Conservation (phyloP, 2,113 vertebrate species). For the Austrofundulus limnaeus region DNA sequence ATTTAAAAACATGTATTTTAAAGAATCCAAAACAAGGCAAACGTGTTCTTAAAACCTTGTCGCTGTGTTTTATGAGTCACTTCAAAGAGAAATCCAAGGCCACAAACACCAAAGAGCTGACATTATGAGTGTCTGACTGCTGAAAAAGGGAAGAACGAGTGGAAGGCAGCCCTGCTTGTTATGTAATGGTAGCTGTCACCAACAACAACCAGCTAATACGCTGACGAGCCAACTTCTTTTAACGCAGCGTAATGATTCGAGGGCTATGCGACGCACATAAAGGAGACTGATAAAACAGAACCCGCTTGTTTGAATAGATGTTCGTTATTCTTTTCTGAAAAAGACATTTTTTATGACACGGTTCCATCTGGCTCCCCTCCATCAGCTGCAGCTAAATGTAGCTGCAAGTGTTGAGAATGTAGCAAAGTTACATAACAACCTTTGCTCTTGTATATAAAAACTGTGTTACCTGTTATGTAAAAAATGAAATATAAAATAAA, state of each 20-base stretch:
- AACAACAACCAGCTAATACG: slow-evolving; percentile 41
- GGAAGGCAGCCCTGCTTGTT: slow-evolving; percentile 27
- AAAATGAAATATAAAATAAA: background rate
- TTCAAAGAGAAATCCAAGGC: too few relatives aligned
- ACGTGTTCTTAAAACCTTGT: too few relatives aligned
- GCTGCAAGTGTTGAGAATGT: background rate
- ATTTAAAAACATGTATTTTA: too few relatives aligned
- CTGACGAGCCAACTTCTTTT: slow-evolving; percentile 14
- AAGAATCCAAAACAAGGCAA: too few relatives aligned
- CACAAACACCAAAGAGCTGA: background rate
- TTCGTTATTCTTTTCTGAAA: slow-evolving; percentile 13
- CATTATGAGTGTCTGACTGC: background rate
- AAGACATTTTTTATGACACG: slow-evolving; percentile 1
- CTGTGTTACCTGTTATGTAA: background rate
- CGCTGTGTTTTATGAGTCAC: too few relatives aligned
- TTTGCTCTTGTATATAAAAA: too few relatives aligned
- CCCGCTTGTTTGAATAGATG: slow-evolving; percentile 1
- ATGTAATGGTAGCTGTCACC: slow-evolving; percentile 36
- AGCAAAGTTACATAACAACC: slow-evolving; percentile 12
- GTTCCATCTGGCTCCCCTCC: background rate
- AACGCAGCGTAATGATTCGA: slow-evolving; percentile 32
- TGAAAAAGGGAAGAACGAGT: slow-evolving; percentile 3
- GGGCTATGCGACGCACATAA: background rate
- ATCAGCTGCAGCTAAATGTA: slow-evolving; percentile 9
- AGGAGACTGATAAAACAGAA: too few relatives aligned